Evolutionary conservation across 2,113 vertebrate genomes (phyloP), one percentile per base, ranked within the genome.

Genomic region (Ageneiosus marmoratus): DNA sequence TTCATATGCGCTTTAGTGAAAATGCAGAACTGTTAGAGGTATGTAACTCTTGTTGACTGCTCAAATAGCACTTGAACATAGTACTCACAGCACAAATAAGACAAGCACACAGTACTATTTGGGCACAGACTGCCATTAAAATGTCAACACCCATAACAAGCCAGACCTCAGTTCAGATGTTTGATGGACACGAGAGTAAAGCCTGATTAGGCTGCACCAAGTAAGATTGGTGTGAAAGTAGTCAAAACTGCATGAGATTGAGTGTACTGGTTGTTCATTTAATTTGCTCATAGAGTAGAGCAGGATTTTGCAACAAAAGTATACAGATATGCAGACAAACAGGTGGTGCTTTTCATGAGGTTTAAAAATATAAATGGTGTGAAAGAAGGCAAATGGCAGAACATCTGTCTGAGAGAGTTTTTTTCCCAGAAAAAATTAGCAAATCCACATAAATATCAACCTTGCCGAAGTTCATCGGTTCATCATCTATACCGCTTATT

Each of bases 391-490:
- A 73, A 50, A 73, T 50, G n/a, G 70, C 44, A 16, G n/a, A n/a
- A 27, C n/a, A 73, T 50, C 70, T 50, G 70, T 44, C 27, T 73
- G 15, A 73, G 6, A 48, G n/a, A 10, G 11, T 46, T 46, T n/a
- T n/a, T n/a, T n/a, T n/a, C n/a, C n/a, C n/a, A n/a, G n/a, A n/a
- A n/a, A n/a, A n/a, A n/a, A n/a, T n/a, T n/a, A n/a, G 72, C 72
- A 74, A 51, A 74, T 50, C 72, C 63, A 67, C 46, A 10, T 24
- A 72, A 44, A 72, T 72, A 46, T 72, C 41, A n/a, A 46, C 69
- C 41, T 46, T 74, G 2, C 15, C 29, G 37, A 41, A 41, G n/a
- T n/a, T n/a, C n/a, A n/a, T n/a, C n/a, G n/a, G n/a, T n/a, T n/a
- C n/a, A n/a, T n/a, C n/a, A n/a, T n/a, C n/a, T n/a, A n/a, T n/a